Conservation (phyloP, 30 jellyfish, hydroid and myxozoan genomes). For the Catostylus mosaicus region DNA sequence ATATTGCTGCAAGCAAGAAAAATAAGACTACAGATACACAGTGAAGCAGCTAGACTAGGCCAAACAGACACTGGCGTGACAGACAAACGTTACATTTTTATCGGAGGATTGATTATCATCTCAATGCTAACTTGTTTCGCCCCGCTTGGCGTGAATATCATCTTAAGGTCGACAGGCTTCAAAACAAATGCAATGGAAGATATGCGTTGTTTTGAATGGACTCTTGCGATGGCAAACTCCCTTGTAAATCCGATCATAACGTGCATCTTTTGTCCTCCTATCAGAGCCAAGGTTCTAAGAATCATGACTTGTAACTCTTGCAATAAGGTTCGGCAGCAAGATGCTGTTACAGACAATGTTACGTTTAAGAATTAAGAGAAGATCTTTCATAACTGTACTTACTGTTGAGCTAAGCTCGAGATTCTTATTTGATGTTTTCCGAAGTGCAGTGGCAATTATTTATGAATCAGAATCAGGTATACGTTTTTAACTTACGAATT, state of each 20-base stretch:
- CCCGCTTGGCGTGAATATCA: background rate
- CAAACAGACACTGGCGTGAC: background rate
- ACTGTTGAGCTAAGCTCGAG: no score
- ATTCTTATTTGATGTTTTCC: no score
- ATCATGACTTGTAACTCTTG: constrained; percentile 12
- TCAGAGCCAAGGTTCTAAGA: background rate
- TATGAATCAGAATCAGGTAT: no score
- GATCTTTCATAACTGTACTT: no score
- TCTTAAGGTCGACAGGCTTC: background rate
- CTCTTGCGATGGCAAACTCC: constrained; percentile 22
- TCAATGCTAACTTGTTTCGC: constrained; percentile 8
- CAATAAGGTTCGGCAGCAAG: no score
- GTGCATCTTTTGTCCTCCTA: background rate
- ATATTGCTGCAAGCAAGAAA: constrained; percentile 22
- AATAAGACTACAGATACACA: constrained; percentile 23
- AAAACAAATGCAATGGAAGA: background rate
- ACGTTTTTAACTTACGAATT: no score
- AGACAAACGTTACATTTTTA: background rate
- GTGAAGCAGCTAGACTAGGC: constrained; percentile 9
- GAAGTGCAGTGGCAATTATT: no score
- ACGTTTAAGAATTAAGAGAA: no score
- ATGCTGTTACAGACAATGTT: no score
- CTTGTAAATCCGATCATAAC: constrained; percentile 39
- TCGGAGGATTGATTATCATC: constrained; percentile 24
- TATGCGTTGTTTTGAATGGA: constrained; percentile 31